These are phyloP conservation scores for Rafetus swinhoei DNA, from an alignment of 2,113 vertebrate species.

Conservation along the genomic window DNA sequence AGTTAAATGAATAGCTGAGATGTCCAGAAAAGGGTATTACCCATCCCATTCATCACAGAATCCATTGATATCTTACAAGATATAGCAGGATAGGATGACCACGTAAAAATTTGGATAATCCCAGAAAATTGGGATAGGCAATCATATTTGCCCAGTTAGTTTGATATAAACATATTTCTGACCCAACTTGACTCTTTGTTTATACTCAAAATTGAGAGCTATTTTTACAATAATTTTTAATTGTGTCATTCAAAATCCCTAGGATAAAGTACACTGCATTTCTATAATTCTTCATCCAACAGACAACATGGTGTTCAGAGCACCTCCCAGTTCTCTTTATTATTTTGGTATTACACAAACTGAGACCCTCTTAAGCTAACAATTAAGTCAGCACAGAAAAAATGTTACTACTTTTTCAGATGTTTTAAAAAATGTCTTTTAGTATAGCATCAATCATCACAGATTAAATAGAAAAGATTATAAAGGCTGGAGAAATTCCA, in stretches of 20 bases:
- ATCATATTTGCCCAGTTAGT: neutral
- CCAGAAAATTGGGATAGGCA: conserved; percentile 10
- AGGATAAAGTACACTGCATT: conserved; percentile 35
- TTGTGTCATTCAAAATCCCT: conserved; percentile 22
- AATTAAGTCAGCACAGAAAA: neutral
- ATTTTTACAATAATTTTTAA: conserved; percentile 45
- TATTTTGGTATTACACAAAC: conserved; percentile 15
- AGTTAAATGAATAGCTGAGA: too few relatives aligned
- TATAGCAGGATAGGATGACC: neutral
- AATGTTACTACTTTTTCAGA: conserved; percentile 15
- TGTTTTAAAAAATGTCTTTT: conserved; percentile 56
- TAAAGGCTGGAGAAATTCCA: conserved; percentile 24
- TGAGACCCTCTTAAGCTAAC: neutral
- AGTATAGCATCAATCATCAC: conserved; percentile 59
- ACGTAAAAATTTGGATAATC: conserved; percentile 9
- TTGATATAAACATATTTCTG: neutral
- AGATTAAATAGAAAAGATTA: conserved; percentile 51
- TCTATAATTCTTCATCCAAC: conserved; percentile 26
- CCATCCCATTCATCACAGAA: neutral
- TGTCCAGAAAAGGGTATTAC: too few relatives aligned
- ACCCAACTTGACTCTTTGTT: conserved; percentile 17
- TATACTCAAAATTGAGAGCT: conserved; percentile 44
- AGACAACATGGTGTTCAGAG: neutral
- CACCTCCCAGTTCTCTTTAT: conserved; percentile 7
- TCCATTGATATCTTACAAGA: conserved; percentile 29